Percentiles rank a stretch among this genome's conserved stretches.
phyloP scores from a whole-genome alignment of 2,888 invertebrate genomes.

The Diaphora mendica region DNA sequence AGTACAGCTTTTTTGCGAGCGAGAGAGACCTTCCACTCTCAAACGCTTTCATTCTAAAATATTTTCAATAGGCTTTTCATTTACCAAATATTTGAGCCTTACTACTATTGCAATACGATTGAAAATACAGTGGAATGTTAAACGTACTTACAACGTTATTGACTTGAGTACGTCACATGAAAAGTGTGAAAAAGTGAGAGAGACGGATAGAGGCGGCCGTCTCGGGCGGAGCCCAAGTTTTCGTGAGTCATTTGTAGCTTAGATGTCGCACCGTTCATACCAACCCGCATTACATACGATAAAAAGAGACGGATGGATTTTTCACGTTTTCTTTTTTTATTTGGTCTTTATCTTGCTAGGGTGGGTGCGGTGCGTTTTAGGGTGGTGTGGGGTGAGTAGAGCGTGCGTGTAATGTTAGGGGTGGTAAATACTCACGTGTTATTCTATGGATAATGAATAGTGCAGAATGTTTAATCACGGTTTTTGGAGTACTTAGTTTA shows the following conservation, averaged over 20 bases:
- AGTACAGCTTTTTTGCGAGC: conserved; percentile 84
- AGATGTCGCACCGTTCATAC: conserved; percentile 79
- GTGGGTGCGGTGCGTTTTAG: conserved; percentile 82
- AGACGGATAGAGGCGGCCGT: conserved; percentile 84
- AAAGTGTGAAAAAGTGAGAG: conserved; percentile 87
- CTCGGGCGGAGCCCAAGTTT: conserved; percentile 86
- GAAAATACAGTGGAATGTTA: conserved; percentile 31
- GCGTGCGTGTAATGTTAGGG: conserved; percentile 84
- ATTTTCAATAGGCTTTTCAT: conserved; percentile 70
- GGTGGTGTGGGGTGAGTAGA: conserved; percentile 60
- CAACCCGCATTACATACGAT: conserved; percentile 47
- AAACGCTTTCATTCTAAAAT: conserved; percentile 84
- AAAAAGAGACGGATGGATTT: conserved; percentile 79
- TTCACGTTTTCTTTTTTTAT: conserved; percentile 86
- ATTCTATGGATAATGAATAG: conserved; percentile 81
- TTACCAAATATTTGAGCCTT: conserved; percentile 46
- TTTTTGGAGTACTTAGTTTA: conserved; percentile 80
- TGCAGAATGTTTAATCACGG: conserved; percentile 83
- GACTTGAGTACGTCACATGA: conserved; percentile 63
- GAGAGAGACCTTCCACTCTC: conserved; percentile 83
- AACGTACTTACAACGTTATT: conserved; percentile 49
- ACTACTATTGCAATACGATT: background rate
- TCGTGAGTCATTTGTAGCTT: conserved; percentile 86
- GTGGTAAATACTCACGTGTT: conserved; percentile 56
- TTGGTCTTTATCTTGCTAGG: conserved; percentile 84